Evolutionary conservation across 2,113 vertebrate species (phyloP).

Genomic region (Seriola quinqueradiata): DNA sequence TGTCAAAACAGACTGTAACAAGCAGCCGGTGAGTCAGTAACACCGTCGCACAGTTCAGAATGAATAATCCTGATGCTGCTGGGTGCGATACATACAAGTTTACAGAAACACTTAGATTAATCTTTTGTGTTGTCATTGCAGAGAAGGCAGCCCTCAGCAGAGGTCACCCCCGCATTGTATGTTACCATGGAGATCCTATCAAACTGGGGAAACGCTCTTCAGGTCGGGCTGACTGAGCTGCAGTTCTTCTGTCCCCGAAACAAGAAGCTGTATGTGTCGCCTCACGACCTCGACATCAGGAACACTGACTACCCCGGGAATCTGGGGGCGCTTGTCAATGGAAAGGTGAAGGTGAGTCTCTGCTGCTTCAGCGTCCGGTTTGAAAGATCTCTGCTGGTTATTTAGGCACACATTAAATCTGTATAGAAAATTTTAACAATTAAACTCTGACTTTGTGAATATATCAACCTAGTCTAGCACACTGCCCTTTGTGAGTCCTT

Average conservation of each 20-base stretch:
- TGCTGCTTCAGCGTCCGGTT: background rate
- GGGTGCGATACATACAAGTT: background rate
- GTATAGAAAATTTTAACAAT: background rate
- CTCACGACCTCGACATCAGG: conserved; percentile 92
- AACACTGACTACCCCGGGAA: conserved; percentile 87
- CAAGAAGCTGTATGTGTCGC: conserved; percentile 91
- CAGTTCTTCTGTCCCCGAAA: conserved; percentile 91
- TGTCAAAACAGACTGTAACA: conserved; percentile 61
- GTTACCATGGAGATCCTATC: conserved; percentile 96
- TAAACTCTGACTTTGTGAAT: background rate
- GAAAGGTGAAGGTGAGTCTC: conserved; percentile 87
- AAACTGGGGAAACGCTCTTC: conserved; percentile 90
- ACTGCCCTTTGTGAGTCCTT: background rate
- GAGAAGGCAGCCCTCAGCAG: conserved; percentile 67
- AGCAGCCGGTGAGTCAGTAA: conserved; percentile 70
- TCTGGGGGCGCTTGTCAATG: conserved; percentile 89
- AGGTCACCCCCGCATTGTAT: conserved; percentile 85
- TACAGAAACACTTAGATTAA: background rate
- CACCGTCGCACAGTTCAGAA: conserved; percentile 5
- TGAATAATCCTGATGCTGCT: conserved; percentile 18
- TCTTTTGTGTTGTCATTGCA: conserved; percentile 57
- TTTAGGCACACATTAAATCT: background rate
- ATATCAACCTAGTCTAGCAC: background rate
- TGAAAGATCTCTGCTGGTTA: background rate
- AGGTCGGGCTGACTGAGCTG: conserved; percentile 92